Evolutionary conservation across 2,113 vertebrate species (phyloP).

Genomic region (Ovibos moschatus): DNA sequence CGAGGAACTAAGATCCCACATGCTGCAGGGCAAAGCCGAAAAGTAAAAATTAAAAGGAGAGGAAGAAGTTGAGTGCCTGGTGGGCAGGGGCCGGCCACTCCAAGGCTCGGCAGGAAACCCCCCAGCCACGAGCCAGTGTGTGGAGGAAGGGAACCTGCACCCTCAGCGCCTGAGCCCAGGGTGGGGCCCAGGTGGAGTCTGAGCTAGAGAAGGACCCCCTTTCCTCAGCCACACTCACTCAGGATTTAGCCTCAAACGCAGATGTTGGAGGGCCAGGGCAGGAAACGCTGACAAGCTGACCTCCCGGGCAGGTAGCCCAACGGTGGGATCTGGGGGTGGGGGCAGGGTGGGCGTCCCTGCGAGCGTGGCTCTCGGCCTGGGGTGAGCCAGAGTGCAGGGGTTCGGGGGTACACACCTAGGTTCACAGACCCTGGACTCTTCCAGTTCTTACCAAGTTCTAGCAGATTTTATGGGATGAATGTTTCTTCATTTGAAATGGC

Average conservation of each 20-base stretch:
- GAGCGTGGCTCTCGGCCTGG: neutral
- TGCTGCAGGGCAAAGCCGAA: neutral
- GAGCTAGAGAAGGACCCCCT: neutral
- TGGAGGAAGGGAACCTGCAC: accelerated
- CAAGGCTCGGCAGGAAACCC: neutral
- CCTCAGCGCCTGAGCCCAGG: neutral
- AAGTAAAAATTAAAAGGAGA: neutral
- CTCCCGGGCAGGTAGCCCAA: neutral
- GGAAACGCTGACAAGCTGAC: no score
- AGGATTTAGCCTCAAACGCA: neutral
- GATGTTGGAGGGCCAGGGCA: neutral
- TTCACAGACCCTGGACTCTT: neutral
- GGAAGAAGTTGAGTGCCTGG: neutral
- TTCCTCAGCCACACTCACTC: neutral
- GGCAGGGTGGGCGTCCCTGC: neutral
- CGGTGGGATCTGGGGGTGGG: no score
- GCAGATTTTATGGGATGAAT: no score
- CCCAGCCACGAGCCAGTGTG: accelerated
- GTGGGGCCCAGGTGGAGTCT: neutral
- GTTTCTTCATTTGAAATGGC: neutral
- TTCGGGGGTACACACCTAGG: neutral
- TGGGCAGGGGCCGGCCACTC: neutral
- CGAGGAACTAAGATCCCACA: neutral
- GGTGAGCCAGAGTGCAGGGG: accelerated
- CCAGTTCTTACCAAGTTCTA: neutral